These are phyloP conservation scores for Clytia hemisphaerica DNA, from an alignment of 30 jellyfish, hydroid and myxozoan genomes.

Conservation along the genomic window DNA sequence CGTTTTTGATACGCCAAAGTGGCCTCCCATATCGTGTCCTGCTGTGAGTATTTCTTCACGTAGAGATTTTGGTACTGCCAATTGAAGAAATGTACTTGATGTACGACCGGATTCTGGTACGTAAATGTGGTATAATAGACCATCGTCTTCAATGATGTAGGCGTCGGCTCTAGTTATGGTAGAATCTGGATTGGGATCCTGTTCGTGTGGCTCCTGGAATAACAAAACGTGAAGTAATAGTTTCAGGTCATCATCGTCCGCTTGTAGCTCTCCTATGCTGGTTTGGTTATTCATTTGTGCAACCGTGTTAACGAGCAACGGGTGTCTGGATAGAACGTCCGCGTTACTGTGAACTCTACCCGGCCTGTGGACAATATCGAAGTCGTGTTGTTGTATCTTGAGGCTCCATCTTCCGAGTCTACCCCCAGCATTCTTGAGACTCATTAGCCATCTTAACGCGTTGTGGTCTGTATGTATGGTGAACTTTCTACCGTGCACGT, in stretches of 20 bases:
- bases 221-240: too few relatives aligned
- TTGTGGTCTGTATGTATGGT: constrained; percentile 31
- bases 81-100: constrained; percentile 13
- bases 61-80: constrained; percentile 27
- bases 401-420: constrained; percentile 48
- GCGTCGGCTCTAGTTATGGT: too few relatives aligned
- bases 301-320: too few relatives aligned
- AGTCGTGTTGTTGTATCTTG: constrained; percentile 29
- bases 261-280: too few relatives aligned
- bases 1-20: too few relatives aligned
- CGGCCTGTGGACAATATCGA: constrained; percentile 39
- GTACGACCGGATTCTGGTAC: constrained; percentile 13
- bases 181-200: too few relatives aligned
- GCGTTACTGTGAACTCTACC: constrained; percentile 32
- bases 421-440: constrained; percentile 28
- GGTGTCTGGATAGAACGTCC: constrained; percentile 24
- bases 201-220: too few relatives aligned
- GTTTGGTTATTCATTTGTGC: too few relatives aligned
- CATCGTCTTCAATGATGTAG: constrained; percentile 9
- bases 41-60: constrained; percentile 32
- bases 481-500: constrained; percentile 28
- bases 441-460: constrained; percentile 31
- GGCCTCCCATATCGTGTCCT: too few relatives aligned
- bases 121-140: constrained; percentile 26
- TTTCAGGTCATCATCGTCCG: too few relatives aligned